phyloP scores from a whole-genome alignment of 37 sponge, comb jelly and placozoan genomes.

The Hexactinellida sp. region DNA sequence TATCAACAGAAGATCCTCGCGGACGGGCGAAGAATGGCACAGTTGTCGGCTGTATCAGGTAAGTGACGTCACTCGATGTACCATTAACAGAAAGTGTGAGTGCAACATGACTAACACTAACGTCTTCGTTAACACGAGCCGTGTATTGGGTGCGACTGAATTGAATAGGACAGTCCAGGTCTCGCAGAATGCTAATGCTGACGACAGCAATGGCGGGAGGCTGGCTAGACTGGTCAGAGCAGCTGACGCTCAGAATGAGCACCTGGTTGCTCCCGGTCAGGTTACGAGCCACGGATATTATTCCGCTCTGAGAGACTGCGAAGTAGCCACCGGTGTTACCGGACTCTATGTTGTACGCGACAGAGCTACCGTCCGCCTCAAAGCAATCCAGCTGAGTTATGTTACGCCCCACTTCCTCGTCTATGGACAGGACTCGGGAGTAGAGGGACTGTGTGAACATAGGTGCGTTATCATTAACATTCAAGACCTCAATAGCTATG shows the following conservation, averaged over 20 bases:
- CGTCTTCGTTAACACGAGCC: neutral
- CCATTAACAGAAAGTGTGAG: neutral
- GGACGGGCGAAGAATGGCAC: neutral
- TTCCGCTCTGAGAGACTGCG: neutral
- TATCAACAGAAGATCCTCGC: neutral
- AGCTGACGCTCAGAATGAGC: neutral
- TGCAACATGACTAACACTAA: neutral
- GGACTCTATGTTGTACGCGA: neutral
- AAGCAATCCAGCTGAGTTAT: neutral
- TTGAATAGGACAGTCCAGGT: neutral
- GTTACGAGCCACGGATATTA: neutral
- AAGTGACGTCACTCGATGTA: neutral
- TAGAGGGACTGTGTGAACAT: neutral
- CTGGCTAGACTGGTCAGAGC: neutral
- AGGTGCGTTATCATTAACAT: conserved; percentile 11
- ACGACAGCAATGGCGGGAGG: neutral
- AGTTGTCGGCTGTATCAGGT: neutral
- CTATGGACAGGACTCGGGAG: neutral
- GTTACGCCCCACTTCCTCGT: neutral
- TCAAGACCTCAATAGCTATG: neutral
- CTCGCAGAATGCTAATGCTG: neutral
- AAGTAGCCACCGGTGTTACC: neutral
- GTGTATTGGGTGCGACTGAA: neutral
- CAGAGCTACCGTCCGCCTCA: neutral
- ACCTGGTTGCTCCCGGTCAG: neutral